These are phyloP conservation scores for Leucophora obtusa DNA, from an alignment of 2,888 invertebrate species.

Conservation along the genomic window DNA sequence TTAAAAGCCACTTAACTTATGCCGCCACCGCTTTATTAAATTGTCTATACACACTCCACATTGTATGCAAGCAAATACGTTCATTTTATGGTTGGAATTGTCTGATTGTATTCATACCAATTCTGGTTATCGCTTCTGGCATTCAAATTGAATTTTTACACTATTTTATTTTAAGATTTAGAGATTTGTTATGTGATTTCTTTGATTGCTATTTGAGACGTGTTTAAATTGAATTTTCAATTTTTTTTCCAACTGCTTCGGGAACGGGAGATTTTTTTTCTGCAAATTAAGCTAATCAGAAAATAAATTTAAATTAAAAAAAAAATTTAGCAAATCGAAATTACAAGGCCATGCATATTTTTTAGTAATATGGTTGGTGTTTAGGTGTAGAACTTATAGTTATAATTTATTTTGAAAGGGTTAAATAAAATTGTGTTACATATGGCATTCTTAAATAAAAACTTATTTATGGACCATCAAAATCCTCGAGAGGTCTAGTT, in stretches of 20 bases:
- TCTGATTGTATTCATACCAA: conserved; percentile 46
- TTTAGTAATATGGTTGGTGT: too few relatives aligned
- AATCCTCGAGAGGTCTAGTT: too few relatives aligned
- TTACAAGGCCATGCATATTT: too few relatives aligned
- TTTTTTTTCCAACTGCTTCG: neutral
- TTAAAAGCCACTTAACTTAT: conserved; percentile 60
- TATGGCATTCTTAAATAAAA: too few relatives aligned
- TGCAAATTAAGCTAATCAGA: conserved; percentile 45
- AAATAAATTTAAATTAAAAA: conserved; percentile 18
- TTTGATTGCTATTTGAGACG: conserved; percentile 42
- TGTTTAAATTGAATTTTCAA: conserved; percentile 45
- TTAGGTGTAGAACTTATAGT: too few relatives aligned
- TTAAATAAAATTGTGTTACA: too few relatives aligned
- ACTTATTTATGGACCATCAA: too few relatives aligned
- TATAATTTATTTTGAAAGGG: too few relatives aligned
- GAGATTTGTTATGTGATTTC: conserved; percentile 33
- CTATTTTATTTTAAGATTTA: conserved; percentile 27
- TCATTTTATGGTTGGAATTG: conserved; percentile 28
- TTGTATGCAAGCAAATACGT: conserved; percentile 14
- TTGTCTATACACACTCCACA: conserved; percentile 35
- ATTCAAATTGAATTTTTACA: conserved; percentile 54
- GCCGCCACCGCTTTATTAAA: conserved; percentile 59
- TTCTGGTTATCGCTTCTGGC: conserved; percentile 46
- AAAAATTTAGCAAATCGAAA: neutral
- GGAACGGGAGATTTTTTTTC: neutral